Percentiles rank a stretch among this genome's conserved stretches.
Evolutionary conservation across 2,797 vertebrate genomes (phyloP).

Genomic region (Pyrocephalus nanus): DNA sequence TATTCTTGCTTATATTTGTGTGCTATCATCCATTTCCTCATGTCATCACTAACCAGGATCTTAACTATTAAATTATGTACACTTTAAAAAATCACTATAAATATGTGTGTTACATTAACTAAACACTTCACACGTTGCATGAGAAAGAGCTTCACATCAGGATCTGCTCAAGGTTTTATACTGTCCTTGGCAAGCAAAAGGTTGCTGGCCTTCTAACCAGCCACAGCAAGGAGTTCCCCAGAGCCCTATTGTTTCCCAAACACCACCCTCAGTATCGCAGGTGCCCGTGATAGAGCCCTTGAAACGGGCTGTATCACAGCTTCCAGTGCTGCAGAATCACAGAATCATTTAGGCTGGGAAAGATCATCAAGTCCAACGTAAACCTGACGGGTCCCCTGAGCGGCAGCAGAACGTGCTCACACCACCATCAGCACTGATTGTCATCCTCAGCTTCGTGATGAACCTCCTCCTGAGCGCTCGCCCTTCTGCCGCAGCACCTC

Average conservation of each 20-base stretch:
- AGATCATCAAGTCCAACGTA: not conserved
- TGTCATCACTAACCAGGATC: not conserved
- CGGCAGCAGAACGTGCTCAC: not conserved
- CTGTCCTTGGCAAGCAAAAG: not conserved
- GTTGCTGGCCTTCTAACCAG: not conserved
- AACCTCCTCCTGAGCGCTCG: not conserved
- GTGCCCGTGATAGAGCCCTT: not conserved
- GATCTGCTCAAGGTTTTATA: not conserved
- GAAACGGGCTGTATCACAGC: not conserved
- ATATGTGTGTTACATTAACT: not conserved
- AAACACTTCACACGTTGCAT: not conserved
- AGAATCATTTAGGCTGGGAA: not conserved
- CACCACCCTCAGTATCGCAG: not conserved
- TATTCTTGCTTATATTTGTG: not conserved
- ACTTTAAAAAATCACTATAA: not conserved
- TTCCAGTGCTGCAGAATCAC: not conserved
- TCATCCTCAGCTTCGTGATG: fast-evolving
- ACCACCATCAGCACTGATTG: fast-evolving
- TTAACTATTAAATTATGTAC: not conserved
- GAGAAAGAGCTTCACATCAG: not conserved
- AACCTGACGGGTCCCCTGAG: not conserved
- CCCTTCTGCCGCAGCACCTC: not conserved
- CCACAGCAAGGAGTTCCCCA: not conserved
- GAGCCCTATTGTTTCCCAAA: not conserved
- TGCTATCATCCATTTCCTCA: not conserved